phyloP scores from a whole-genome alignment of 1,140 invertebrate species.

The Pomacea maculata region DNA sequence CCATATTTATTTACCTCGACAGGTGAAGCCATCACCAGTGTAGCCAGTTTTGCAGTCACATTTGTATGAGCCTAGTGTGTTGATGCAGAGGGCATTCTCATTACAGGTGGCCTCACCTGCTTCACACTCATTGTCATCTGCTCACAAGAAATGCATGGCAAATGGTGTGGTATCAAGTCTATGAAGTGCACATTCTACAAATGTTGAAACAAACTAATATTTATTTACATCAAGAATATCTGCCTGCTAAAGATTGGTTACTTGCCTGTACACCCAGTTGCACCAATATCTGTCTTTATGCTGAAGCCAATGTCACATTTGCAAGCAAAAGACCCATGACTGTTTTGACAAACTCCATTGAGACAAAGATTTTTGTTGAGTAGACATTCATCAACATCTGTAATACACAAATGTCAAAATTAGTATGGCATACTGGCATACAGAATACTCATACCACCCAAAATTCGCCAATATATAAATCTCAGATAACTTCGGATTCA shows the following conservation, averaged over 20 bases:
- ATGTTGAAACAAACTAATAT: background rate
- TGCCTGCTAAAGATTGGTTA: background rate
- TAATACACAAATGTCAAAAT: slow-evolving; percentile 23
- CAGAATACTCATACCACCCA: background rate
- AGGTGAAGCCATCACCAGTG: slow-evolving; percentile 58
- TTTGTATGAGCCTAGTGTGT: slow-evolving; percentile 70
- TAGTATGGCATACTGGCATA: background rate
- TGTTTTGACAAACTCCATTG: slow-evolving; percentile 85
- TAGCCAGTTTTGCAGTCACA: slow-evolving; percentile 62
- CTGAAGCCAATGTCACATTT: slow-evolving; percentile 83
- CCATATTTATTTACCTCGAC: slow-evolving; percentile 48
- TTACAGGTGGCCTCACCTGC: slow-evolving; percentile 82
- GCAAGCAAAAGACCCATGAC: slow-evolving; percentile 81
- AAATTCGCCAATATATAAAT: background rate
- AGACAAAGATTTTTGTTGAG: slow-evolving; percentile 72
- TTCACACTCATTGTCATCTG: slow-evolving; percentile 85
- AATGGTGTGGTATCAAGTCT: background rate
- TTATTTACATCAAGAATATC: background rate
- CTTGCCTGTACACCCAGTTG: slow-evolving; percentile 63
- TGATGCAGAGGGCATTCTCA: slow-evolving; percentile 82
- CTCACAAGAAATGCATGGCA: slow-evolving; percentile 6
- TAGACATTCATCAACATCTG: slow-evolving; percentile 76
- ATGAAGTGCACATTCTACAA: slow-evolving; percentile 7
- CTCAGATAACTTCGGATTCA: no score
- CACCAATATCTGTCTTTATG: slow-evolving; percentile 55